Base-by-base conservation (phyloP, 1,140 invertebrate genomes). In the Ridgeia piscesae region DNA sequence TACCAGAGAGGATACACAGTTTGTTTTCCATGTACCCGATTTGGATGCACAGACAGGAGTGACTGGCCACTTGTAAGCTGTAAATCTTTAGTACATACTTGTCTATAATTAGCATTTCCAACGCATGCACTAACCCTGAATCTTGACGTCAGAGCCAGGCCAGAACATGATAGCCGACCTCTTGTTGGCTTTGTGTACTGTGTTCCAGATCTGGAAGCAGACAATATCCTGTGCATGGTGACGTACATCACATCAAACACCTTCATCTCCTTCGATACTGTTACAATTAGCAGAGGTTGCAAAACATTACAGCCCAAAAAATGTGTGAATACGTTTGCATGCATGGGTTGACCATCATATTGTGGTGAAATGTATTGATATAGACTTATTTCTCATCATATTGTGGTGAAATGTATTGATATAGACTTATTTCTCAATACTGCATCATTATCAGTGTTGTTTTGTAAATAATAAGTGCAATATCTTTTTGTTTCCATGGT, bases 121-220 rank as follows among this genome's bases (percentile, higher is more conserved):
- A n/a, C n/a, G n/a, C n/a, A n/a, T n/a, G n/a, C 11, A 90, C 89
- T 90, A 34, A 91, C 91, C 42, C 91, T 92, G 35, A 17, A 93
- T 90, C 31, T 90, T 89, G 21, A 92, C 93, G 33, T 94, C 94
- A 33, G 93, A 93, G 17, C 93, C 94, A 48, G 93, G 92, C 93
- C 92, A 94, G 50, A 95, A 94, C 94, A 95, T 94, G 33, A 92
- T 93, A 92, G 88, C 89, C 34, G 89, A 92, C 34, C 33, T 94
- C 48, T 92, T 91, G 33, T 92, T 92, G 34, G 92, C 92, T 88
- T 93, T 92, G 35, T 34, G 88, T 21, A 92, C 93, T 21, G 93
- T 94, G 33, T 93, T 92, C 93, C 93, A 95, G 33, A 94, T 91
- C 92, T 93, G 89, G 48, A 93, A 48, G 77, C n/a, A 88, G 42